Evolutionary conservation across 2,113 vertebrate species (phyloP).

Genomic region (Zosterops lateralis): DNA sequence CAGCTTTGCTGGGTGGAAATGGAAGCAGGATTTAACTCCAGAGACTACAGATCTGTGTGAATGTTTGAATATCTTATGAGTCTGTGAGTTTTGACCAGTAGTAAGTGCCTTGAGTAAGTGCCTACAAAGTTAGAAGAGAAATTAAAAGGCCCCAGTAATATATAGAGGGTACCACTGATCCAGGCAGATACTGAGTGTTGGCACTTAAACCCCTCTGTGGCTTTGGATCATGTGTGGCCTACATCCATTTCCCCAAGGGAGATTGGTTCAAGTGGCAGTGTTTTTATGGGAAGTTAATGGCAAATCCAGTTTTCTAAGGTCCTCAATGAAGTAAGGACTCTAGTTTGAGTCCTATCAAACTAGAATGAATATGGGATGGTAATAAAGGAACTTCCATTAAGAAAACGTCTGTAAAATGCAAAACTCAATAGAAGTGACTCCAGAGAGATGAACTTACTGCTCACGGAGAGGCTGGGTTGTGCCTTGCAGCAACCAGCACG

Average conservation of each 20-base stretch:
- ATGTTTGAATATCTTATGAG: not conserved
- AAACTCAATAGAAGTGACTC: not conserved
- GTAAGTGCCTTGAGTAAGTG: not conserved
- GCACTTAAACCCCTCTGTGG: not conserved
- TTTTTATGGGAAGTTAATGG: not conserved
- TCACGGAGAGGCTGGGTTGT: accelerated
- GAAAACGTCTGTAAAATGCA: not conserved
- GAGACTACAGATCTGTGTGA: not conserved
- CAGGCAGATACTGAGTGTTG: not conserved
- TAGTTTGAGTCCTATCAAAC: not conserved
- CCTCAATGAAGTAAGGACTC: not conserved
- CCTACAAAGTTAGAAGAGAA: not conserved
- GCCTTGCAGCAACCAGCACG: accelerated
- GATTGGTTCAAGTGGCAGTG: not conserved
- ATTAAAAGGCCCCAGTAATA: not conserved
- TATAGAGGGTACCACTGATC: not conserved
- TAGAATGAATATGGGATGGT: not conserved
- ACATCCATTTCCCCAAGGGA: not conserved
- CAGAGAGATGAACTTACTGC: not conserved
- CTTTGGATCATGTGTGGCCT: not conserved
- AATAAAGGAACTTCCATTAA: not conserved
- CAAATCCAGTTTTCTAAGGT: not conserved
- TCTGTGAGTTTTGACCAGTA: not conserved
- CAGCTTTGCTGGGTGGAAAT: not conserved
- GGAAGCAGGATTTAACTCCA: not conserved